Percentiles rank a stretch among this genome's conserved stretches.
These are phyloP conservation scores for Pelecanoides urinatrix DNA, from an alignment of 2,113 vertebrate genomes.

Conservation along the genomic window DNA sequence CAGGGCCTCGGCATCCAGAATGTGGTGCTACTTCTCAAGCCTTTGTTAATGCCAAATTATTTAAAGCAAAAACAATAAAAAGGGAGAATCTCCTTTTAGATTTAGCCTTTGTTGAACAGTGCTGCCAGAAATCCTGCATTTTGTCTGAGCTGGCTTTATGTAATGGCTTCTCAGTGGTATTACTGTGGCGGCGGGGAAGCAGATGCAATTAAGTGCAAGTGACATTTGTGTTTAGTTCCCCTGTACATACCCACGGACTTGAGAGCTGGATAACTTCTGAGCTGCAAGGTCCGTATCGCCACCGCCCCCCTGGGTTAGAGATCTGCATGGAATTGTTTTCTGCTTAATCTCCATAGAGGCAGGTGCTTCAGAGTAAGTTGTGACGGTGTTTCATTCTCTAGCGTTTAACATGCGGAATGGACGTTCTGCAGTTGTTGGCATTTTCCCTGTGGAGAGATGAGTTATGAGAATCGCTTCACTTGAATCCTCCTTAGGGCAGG, in stretches of 20 bases:
- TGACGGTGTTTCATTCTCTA: not conserved
- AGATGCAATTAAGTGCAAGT: not conserved
- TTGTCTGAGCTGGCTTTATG: conserved; percentile 20
- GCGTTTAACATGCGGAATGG: not conserved
- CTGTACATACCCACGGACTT: not conserved
- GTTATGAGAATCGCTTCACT: not conserved
- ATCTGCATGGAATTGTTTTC: not conserved
- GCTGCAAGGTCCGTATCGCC: not conserved
- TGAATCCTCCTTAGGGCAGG: not conserved
- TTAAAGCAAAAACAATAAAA: conserved; percentile 9
- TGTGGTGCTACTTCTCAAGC: conserved; percentile 10
- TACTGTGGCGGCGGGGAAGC: not conserved
- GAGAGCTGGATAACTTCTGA: not conserved
- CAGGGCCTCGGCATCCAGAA: not conserved
- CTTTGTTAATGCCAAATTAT: conserved; percentile 20
- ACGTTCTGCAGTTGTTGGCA: not conserved
- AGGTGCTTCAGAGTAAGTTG: not conserved
- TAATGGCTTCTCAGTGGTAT: not conserved
- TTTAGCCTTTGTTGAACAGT: not conserved
- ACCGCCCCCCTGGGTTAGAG: not conserved
- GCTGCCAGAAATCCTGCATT: not conserved
- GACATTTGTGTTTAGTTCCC: not conserved
- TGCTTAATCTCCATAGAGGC: not conserved
- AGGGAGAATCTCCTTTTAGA: not conserved
- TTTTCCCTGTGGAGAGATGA: not conserved